phyloP scores from a whole-genome alignment of 2,797 vertebrate species.

The Gymnoscopelus microlampas region DNA sequence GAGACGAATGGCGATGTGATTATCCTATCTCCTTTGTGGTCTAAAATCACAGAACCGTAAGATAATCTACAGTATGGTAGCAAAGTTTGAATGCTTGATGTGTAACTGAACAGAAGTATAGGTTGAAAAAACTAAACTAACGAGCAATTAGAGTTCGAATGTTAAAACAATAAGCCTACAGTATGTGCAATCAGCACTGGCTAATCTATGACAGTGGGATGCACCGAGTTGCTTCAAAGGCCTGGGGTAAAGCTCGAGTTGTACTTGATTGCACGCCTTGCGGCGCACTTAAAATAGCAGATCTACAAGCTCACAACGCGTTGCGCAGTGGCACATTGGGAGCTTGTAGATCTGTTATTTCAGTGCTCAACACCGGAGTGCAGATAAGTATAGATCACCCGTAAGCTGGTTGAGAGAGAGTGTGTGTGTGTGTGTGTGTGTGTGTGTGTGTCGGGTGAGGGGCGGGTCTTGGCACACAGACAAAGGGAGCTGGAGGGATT shows the following conservation, averaged over 20 bases:
- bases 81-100: no score
- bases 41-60: neutral
- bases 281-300: no score
- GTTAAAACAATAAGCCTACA: conserved; percentile 41
- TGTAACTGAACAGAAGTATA: no score
- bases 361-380: no score
- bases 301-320: no score
- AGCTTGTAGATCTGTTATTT: no score
- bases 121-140: conserved; percentile 18
- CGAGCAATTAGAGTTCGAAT: conserved; percentile 44
- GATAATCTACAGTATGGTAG: no score
- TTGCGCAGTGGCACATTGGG: no score
- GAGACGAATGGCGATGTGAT: neutral
- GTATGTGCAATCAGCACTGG: conserved; percentile 32
- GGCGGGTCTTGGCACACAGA: conserved; percentile 78
- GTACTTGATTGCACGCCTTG: no score
- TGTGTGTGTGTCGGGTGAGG: conserved; percentile 56
- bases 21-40: neutral
- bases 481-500: conserved; percentile 79
- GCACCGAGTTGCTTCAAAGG: conserved; percentile 73
- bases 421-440: conserved; percentile 15
- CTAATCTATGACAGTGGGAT: conserved; percentile 58
- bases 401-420: conserved; percentile 47
- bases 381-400: no score
- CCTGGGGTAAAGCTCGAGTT: conserved; percentile 30